Evolutionary conservation across 2,797 vertebrate genomes (phyloP), one percentile per base, ranked within the genome.

Genomic region (Esox masquinongy): DNA sequence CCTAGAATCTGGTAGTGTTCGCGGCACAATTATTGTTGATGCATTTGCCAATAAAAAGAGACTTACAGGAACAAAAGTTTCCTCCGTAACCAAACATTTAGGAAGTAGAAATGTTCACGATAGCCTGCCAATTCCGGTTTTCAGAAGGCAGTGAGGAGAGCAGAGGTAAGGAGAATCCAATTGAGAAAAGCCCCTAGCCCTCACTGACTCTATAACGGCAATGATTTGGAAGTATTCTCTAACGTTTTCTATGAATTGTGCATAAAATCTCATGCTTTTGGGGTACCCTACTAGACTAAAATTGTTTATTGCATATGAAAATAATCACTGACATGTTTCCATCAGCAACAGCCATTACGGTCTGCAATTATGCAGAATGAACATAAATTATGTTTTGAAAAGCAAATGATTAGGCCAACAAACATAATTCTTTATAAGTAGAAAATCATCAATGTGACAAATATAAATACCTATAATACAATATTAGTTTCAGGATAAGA

Each of bases 71-170:
- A 12, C 24, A 34, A 26, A 71, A 71, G 17, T 26, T 71, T 19
- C 49, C 70, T 71, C 49, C 26, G n/a, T 53, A 19, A 71, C 51
- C 49, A 71, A 71, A 53, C 8, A 47, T 34, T 34, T 50, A 71
- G 70, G 70, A 71, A 71, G 49, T 71, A 51, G 50, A 71, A 71
- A 29, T 29, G 17, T 8, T 31, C 11, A 56, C 11, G 29, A 31
- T 17, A 16, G 49, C 22, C 49, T 29, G 29, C 50, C 16, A 50
- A 51, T 34, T 71, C 70, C 49, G 70, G 70, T 31, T 34, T 71
- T 39, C 36, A 39, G 36, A 39, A 39, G 36, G 36, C 36, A 39
- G 36, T 39, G 36, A 39, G 5, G 5, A 6, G 36, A 39, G 36
- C 29, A 31, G 36, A 39, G 36, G 5, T 39, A 39, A 3, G 36